Evolutionary conservation across 37 sponge, comb jelly and placozoan genomes (phyloP), one percentile per base, ranked within the genome.

Genomic region (Corticium candelabrum): DNA sequence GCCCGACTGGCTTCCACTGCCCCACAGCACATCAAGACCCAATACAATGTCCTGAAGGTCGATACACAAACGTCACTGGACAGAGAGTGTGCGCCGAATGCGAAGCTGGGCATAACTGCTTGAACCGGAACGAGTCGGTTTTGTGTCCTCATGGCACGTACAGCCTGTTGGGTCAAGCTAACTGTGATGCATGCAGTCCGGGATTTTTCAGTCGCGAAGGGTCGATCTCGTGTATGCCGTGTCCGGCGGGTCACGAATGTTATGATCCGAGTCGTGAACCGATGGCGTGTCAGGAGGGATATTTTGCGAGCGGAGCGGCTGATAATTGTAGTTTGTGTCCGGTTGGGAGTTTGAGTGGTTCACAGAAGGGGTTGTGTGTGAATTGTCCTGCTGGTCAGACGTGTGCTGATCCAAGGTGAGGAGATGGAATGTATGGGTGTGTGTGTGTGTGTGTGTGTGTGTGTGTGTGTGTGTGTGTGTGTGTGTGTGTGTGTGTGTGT

Each of bases 1-100:
- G 83, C 72, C 83, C 78, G 34, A 43, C 78, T 4, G 83, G 83
- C 1, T 62, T 5, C 33, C 43, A 77, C 78, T 82, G 83, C 43
- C 69, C 69, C 5, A 67, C 77, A 27, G 73, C 73, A 29, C 21
- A 70, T 4, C n/a, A 70, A 29, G 73, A 4, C 21, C 73, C 73
- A 29, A 4, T 70, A 15, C 73, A 7, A 15, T 70, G 73, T 32
- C 78, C 83, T 21, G 78, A 57, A 35, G 83, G 83, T 5, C 30
- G 57, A 2, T 73, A 69, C 82, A 81, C 74, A 37, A 37, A 76
- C 15, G 21, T 32, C 33, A 70, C 29, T 5, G 73, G 73, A 35
- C 73, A 70, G 73, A 29, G 5, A 15, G 33, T 32, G 33, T 70
- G 73, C 36, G 73, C 36, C 4, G 33, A 7, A 5, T 70, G 73